These are phyloP conservation scores for Syndactyla subalaris DNA, from an alignment of 2,797 vertebrate species.

Conservation along the genomic window DNA sequence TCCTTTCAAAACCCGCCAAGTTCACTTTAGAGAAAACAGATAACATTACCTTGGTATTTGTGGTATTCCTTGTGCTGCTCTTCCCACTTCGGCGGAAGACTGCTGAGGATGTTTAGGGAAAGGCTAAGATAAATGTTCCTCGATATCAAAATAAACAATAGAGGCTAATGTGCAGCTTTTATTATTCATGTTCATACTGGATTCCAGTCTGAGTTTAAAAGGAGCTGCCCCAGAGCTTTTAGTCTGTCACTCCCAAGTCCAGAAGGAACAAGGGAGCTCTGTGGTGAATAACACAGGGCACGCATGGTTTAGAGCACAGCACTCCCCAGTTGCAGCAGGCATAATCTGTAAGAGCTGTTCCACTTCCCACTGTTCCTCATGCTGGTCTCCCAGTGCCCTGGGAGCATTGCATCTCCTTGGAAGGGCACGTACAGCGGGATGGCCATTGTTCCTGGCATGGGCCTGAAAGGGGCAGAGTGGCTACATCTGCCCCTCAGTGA, in stretches of 20 bases:
- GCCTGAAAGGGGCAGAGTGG: not conserved
- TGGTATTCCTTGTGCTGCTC: conserved; percentile 37
- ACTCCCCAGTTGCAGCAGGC: not conserved
- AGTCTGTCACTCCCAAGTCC: not conserved
- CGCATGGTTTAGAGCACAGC: not conserved
- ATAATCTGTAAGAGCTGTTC: not conserved
- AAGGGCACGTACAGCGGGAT: not conserved
- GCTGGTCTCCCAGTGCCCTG: not conserved
- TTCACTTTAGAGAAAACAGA: conserved; percentile 55
- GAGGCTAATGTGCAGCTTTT: conserved; percentile 16
- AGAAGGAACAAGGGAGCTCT: not conserved
- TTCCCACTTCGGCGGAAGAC: conserved; percentile 44
- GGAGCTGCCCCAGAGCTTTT: not conserved
- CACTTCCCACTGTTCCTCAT: not conserved
- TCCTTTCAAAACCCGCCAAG: conserved; percentile 59
- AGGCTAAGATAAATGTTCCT: conserved; percentile 68
- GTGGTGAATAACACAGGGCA: not conserved
- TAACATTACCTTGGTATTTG: conserved; percentile 61
- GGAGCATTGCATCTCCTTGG: not conserved
- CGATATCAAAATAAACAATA: conserved; percentile 56
- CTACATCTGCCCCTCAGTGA: not conserved
- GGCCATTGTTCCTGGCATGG: not conserved
- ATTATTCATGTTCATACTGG: conserved; percentile 4
- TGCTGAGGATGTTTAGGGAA: conserved; percentile 64
- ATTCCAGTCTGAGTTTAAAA: conserved; percentile 22